Conservation (phyloP, 2,888 invertebrate genomes). For the Erebia ligea region DNA sequence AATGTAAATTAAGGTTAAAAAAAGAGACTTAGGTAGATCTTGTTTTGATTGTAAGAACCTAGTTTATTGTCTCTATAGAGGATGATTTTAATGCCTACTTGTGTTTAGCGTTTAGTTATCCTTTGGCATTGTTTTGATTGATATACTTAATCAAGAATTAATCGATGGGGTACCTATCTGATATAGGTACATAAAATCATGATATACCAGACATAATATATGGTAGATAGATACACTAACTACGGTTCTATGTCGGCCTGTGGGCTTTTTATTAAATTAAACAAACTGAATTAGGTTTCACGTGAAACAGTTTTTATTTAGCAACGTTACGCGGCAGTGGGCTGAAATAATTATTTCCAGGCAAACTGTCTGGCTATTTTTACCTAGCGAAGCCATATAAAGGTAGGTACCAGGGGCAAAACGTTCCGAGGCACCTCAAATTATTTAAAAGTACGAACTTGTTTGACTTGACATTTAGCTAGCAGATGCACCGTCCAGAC, state of each 20-base stretch:
- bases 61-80: background rate
- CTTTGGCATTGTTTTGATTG: background rate
- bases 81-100: background rate
- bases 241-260: background rate
- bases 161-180: too few relatives aligned
- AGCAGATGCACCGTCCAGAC: conserved; percentile 65
- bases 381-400: conserved; percentile 68
- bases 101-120: background rate
- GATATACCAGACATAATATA: background rate
- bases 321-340: conserved; percentile 25
- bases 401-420: conserved; percentile 52
- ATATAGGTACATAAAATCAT: too few relatives aligned
- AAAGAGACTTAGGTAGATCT: background rate
- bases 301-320: conserved; percentile 24
- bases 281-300: background rate
- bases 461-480: conserved; percentile 73
- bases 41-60: background rate
- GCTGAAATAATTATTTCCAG: conserved; percentile 35
- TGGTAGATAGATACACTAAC: background rate
- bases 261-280: conserved; percentile 20
- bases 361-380: conserved; percentile 62
- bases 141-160: too few relatives aligned
- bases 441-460: conserved; percentile 72
- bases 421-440: conserved; percentile 63
- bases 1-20: background rate